Evolutionary conservation across 2,113 vertebrate genomes (phyloP), one percentile per base, ranked within the genome.

Genomic region (Albula glossodonta): DNA sequence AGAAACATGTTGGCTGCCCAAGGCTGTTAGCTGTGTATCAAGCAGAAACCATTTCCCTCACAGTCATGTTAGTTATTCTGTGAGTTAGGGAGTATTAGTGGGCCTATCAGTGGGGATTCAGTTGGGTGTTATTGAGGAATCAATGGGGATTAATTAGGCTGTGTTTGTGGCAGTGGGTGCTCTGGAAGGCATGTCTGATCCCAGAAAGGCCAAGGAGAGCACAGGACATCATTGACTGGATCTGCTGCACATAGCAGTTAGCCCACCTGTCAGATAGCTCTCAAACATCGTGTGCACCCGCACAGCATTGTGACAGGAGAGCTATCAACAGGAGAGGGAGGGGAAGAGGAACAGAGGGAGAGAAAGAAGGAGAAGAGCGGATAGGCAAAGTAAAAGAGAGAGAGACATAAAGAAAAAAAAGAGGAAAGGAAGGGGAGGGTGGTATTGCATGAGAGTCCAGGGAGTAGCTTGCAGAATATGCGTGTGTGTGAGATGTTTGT

Each of bases 231-330:
- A 83, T 48, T 89, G 79, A 84, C 90, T 63, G 84, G 89, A 90
- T 78, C 79, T 90, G 87, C 87, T 0, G 90, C 92, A 93, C 84
- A 86, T 91, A 93, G 88, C 83, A 10, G 89, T 89, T 92, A 87
- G 92, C 89, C 92, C 89, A 83, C 83, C 89, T 93, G 90, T 93
- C 92, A 93, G 91, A 87, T 63, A 80, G 87, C 88, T 86, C 87
- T 85, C 66, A 57, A 87, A 90, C 70, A 89, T 88, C 83, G 41
- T 56, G 85, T 84, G 87, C 90, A 91, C 88, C 90, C 91, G 86
- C 66, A 90, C 86, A 86, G 79, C 88, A 82, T 66, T 80, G 2
- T 87, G 90, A 91, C 91, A 91, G 90, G 91, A 90, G 90, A 92
- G 89, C 87, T 81, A 82, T 57, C 63, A 82, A 63, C 78, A 86